Evolutionary conservation across 2,888 invertebrate species (phyloP).

Genomic region (Linnaemya vulpina): DNA sequence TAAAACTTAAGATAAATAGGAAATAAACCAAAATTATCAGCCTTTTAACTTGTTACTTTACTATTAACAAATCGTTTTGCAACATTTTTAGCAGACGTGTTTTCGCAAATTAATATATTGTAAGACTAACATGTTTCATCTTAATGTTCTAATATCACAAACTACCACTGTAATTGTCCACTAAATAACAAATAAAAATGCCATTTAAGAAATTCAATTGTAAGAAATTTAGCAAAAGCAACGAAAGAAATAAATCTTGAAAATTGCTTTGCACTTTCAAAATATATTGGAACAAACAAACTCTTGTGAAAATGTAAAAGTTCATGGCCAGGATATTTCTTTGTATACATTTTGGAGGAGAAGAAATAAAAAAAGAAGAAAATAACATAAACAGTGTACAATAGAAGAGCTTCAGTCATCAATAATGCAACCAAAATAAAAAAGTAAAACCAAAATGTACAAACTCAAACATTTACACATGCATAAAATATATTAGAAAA

Average conservation of each 20-base stretch:
- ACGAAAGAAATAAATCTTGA: constrained; percentile 53
- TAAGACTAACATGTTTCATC: background rate
- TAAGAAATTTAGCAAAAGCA: constrained; percentile 47
- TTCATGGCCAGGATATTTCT: constrained; percentile 54
- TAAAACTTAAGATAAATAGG: no score
- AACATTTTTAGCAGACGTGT: background rate
- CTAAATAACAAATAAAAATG: constrained; percentile 33
- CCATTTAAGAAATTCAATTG: constrained; percentile 54
- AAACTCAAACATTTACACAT: constrained; percentile 20
- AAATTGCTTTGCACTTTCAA: constrained; percentile 13
- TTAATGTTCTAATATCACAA: background rate
- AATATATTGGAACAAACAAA: background rate
- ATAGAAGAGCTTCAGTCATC: constrained; percentile 41
- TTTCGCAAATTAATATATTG: background rate
- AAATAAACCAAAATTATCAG: no score
- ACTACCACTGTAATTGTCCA: background rate
- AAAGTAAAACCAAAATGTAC: constrained; percentile 10
- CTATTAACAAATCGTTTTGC: background rate
- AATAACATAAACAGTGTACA: background rate
- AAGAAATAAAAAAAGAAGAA: constrained; percentile 12
- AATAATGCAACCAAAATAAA: constrained; percentile 45
- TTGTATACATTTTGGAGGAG: background rate
- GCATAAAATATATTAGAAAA: constrained; percentile 7
- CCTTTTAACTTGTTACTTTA: no score
- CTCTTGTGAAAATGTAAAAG: constrained; percentile 8